Percentiles rank a stretch among this genome's conserved stretches.
Evolutionary conservation across 2,888 invertebrate species (phyloP).

Genomic region (Dysmachus trigonus): DNA sequence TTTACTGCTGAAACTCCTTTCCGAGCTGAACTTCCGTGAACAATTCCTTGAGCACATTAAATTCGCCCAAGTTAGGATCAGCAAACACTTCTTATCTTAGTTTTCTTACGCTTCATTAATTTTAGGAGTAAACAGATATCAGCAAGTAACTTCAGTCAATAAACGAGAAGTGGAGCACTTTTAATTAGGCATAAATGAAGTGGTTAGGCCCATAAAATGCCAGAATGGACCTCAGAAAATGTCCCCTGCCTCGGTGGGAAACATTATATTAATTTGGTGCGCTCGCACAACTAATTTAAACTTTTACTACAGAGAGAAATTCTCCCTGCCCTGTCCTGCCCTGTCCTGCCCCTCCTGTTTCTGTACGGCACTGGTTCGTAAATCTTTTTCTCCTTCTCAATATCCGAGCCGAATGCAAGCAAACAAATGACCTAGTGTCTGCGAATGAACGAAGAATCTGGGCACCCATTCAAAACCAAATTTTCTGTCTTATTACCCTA

Average conservation of each 20-base stretch:
- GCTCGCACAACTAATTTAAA: slow-evolving; percentile 10
- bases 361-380: too few species aligned
- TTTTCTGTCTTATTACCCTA: slow-evolving; percentile 27
- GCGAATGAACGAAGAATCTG: background rate
- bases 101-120: slow-evolving; percentile 6
- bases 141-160: background rate
- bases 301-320: background rate
- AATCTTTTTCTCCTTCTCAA: background rate
- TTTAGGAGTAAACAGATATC: background rate
- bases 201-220: background rate
- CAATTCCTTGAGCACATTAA: background rate
- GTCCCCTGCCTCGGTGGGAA: background rate
- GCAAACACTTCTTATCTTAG: background rate
- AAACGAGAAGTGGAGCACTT: background rate
- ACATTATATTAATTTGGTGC: background rate
- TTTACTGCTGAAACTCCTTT: background rate
- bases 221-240: background rate
- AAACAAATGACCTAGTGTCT: background rate
- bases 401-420: background rate
- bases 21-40: background rate
- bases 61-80: background rate
- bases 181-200: slow-evolving; percentile 6
- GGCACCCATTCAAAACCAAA: slow-evolving; percentile 21
- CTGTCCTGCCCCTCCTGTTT: too few species aligned
- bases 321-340: background rate